Evolutionary conservation across 1,140 invertebrate genomes (phyloP), one percentile per base, ranked within the genome.

Genomic region (Luehdorfia chinensis): DNA sequence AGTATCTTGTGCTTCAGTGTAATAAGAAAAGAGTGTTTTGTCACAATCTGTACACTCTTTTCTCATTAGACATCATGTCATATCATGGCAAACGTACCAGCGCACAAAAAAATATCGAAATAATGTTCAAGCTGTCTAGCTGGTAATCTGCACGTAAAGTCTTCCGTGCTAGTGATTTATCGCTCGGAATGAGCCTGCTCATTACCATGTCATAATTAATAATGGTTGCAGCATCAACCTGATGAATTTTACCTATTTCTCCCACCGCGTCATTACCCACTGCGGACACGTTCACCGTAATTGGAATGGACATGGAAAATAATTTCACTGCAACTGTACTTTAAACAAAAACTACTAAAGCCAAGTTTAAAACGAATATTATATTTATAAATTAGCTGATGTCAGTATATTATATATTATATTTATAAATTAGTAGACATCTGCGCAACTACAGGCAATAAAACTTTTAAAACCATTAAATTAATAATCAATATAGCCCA

Each of bases 141-240:
- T 16, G 25, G n/a, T 59, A 55, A 59, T 58, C 48, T 55, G 51
- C 44, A 52, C 52, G 57, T 62, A 65, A 53, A 48, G 57, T 61
- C 52, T 49, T 41, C 53, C 47, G 48, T 25, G 47, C 54, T 37
- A 47, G 54, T 80, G 76, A 80, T 80, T 80, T 72, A 75, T 80
- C 45, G 48, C 46, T 37, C 52, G 47, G 66, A 60, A 59, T 53
- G 50, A 60, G 56, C 61, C 34, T 53, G 30, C 47, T 68, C 60
- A 75, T 80, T 77, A 75, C 60, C 60, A 47, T 49, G 62, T 76
- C 71, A 74, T 69, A 67, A 79, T 75, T 74, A 76, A 76, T 79
- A 79, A 70, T 61, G 55, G 49, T 55, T 37, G 47, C 34, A 59
- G 57, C 48, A 51, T 46, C 50, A 33, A 27, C 57, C 55, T 74